Conservation (phyloP, 2,797 vertebrate species). For the Dipus sagitta region DNA sequence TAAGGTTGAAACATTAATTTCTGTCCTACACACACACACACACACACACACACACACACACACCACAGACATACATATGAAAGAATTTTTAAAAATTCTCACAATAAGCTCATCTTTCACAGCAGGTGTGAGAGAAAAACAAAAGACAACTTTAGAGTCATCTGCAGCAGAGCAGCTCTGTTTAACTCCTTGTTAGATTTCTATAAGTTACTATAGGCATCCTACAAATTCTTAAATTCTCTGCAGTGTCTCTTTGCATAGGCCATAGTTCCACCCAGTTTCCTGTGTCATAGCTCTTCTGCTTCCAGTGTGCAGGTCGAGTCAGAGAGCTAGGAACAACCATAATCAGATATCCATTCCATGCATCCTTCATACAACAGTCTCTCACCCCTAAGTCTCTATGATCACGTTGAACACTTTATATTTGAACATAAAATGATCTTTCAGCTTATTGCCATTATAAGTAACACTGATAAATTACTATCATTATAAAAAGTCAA, state of each 20-base stretch:
- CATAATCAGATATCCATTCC: neutral
- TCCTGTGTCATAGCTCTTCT: neutral
- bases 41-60: too few species aligned
- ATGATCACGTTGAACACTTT: neutral
- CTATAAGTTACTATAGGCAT: neutral
- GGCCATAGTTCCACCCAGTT: neutral
- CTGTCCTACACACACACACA: too few species aligned
- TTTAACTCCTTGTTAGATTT: neutral
- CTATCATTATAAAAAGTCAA: slow-evolving; percentile 18
- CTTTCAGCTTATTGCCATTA: slow-evolving; percentile 33
- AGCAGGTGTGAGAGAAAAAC: neutral
- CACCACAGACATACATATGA: neutral
- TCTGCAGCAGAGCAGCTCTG: neutral
- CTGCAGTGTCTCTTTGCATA: neutral
- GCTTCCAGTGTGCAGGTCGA: neutral
- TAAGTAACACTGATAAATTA: slow-evolving; percentile 47
- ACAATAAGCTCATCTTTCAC: neutral
- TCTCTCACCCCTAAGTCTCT: neutral
- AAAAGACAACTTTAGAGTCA: neutral
- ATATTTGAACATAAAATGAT: neutral
- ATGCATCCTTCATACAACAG: neutral
- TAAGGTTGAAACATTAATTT: too few species aligned
- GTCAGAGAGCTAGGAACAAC: neutral
- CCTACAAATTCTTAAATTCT: neutral
- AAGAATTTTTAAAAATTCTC: neutral